Conservation (phyloP, 1,140 invertebrate species). For the Caerostris darwini region DNA sequence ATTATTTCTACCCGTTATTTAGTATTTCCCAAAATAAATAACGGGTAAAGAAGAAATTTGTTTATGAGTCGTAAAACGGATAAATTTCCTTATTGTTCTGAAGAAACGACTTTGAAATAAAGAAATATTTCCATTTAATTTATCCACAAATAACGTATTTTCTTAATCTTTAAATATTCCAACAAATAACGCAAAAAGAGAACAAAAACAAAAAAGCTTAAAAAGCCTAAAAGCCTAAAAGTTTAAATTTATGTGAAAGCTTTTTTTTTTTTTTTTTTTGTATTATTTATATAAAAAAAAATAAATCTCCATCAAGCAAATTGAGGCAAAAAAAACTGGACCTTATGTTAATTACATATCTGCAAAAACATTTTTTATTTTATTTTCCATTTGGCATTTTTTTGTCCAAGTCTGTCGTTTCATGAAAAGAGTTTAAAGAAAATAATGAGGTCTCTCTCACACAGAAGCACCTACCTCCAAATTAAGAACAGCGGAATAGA, state of each 20-base stretch:
- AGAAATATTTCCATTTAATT: not conserved
- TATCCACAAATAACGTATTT: not conserved
- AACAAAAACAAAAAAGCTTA: not conserved
- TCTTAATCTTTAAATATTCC: constrained; percentile 20
- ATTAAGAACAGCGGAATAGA: constrained; percentile 8
- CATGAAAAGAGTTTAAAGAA: constrained; percentile 45
- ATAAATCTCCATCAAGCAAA: not conserved
- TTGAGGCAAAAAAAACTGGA: not conserved
- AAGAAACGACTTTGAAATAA: not conserved
- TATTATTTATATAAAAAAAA: not conserved
- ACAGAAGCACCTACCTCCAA: constrained; percentile 32
- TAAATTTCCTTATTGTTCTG: not conserved
- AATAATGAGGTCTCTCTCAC: constrained; percentile 37
- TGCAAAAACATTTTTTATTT: not conserved
- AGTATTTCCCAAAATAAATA: not conserved
- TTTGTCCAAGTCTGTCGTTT: not conserved
- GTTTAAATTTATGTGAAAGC: not conserved
- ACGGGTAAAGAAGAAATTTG: not conserved
- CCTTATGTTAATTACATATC: constrained; percentile 31
- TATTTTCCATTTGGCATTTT: not conserved
- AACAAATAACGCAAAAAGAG: not conserved
- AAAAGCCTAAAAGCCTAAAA: too few species aligned
- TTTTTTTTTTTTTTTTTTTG: not conserved
- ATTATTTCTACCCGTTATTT: too few species aligned
- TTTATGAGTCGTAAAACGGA: not conserved